phyloP scores from a whole-genome alignment of 2,888 invertebrate species.

The Tenthredo scrophulariae region DNA sequence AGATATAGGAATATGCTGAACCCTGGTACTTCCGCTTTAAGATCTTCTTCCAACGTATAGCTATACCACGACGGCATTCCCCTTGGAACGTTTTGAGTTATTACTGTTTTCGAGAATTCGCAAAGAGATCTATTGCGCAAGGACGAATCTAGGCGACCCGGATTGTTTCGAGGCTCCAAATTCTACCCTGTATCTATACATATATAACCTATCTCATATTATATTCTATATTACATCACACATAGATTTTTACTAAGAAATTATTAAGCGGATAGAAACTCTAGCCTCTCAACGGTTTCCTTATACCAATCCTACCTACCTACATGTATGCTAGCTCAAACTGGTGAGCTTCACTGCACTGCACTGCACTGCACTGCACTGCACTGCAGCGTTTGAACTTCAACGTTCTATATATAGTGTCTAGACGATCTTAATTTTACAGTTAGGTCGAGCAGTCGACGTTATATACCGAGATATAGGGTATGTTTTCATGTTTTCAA shows the following conservation, averaged over 20 bases:
- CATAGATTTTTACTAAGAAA: neutral
- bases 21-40: constrained; percentile 47
- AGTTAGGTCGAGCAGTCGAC: constrained; percentile 19
- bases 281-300: neutral
- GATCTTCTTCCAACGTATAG: neutral
- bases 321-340: constrained; percentile 21
- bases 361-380: neutral
- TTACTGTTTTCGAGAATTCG: constrained; percentile 34
- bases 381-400: constrained; percentile 45
- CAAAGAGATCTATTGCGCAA: constrained; percentile 13
- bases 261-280: neutral
- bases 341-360: neutral
- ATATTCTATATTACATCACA: too few relatives aligned
- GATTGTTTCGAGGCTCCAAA: neutral
- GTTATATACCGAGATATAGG: neutral
- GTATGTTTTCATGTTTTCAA: constrained; percentile 8
- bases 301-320: neutral
- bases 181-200: neutral
- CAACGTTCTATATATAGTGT: constrained; percentile 46
- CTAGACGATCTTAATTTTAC: constrained; percentile 49
- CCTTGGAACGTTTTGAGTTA: constrained; percentile 32
- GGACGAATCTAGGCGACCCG: constrained; percentile 24
- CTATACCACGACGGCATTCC: neutral
- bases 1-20: neutral
- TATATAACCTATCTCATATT: neutral